Evolutionary conservation across 2,797 vertebrate genomes (phyloP), one percentile per base, ranked within the genome.

Genomic region (Salarias fasciatus): DNA sequence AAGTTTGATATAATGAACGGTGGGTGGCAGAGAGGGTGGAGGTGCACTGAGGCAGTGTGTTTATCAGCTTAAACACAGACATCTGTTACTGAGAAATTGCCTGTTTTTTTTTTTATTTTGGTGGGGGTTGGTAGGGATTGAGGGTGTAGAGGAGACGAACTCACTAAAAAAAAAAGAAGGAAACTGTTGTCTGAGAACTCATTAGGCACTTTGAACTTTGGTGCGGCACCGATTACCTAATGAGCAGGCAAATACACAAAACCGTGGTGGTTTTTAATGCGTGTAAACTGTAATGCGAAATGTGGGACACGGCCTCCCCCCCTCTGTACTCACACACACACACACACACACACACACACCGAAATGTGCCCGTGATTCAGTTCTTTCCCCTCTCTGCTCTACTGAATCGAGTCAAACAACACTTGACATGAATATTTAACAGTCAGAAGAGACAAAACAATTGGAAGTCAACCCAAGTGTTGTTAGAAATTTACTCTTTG

Each of bases 11-110:
- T 92, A 91, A 93, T 92, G 92, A 92, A 87, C 82, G 75, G 70
- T 67, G 84, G 88, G 86, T 88, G 82, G 80, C 73, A 41, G 51
- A 74, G 83, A 72, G 71, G 74, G 13, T 76, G 75, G 72, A 66
- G 69, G 81, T 79, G 79, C 69, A 86, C 56, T 78, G 76, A 88
- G 85, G 84, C 82, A 77, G 85, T 72, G 82, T 80, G 86, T 92
- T 92, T 93, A 93, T 91, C 88, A 85, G 90, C 89, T 92, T 92
- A 92, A 90, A 92, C 89, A 86, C 89, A 89, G 92, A 92, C 92
- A 93, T 93, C 91, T 93, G 91, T 91, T 87, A 79, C 86, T 62
- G 82, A 81, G 86, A 72, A 81, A 77, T 72, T 61, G 73, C 69
- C 82, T 81, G 69, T 79, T 87, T 59, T 50, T 1, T 30, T n/a